Percentiles rank a stretch among this genome's conserved stretches.
These are phyloP conservation scores for Theretra japonica DNA, from an alignment of 2,888 invertebrate species.

Conservation along the genomic window DNA sequence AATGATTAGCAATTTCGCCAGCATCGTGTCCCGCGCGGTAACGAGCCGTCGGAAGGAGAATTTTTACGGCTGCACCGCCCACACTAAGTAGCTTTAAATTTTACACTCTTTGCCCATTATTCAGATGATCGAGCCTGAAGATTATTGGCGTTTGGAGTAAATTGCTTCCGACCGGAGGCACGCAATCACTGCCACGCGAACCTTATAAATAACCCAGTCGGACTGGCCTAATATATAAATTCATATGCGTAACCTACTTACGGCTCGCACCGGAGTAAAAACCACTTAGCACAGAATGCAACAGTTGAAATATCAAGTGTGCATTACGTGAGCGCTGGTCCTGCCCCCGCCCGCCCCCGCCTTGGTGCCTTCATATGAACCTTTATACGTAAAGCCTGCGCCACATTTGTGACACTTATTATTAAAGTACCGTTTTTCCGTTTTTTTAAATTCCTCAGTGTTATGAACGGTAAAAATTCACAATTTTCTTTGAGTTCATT, in stretches of 20 bases:
- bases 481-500: too few relatives aligned
- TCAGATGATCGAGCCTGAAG: constrained; percentile 52
- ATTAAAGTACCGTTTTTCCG: neutral
- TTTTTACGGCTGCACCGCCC: constrained; percentile 36
- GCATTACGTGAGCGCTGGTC: constrained; percentile 1
- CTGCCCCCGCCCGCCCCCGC: neutral
- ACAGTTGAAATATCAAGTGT: constrained; percentile 22
- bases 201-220: constrained; percentile 34
- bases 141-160: constrained; percentile 63
- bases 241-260: constrained; percentile 20
- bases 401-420: neutral
- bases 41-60: constrained; percentile 33
- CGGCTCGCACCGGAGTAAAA: constrained; percentile 13
- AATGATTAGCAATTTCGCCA: constrained; percentile 24
- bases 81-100: constrained; percentile 54
- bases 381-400: neutral
- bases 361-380: neutral
- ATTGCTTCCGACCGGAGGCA: constrained; percentile 67
- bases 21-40: constrained; percentile 9
- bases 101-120: constrained; percentile 56
- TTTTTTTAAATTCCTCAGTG: neutral
- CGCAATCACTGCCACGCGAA: constrained; percentile 55
- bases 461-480: neutral
- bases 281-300: constrained; percentile 23
- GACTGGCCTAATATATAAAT: constrained; percentile 17